phyloP scores from a whole-genome alignment of 2,888 invertebrate genomes.

The Pelosia muscerda region DNA sequence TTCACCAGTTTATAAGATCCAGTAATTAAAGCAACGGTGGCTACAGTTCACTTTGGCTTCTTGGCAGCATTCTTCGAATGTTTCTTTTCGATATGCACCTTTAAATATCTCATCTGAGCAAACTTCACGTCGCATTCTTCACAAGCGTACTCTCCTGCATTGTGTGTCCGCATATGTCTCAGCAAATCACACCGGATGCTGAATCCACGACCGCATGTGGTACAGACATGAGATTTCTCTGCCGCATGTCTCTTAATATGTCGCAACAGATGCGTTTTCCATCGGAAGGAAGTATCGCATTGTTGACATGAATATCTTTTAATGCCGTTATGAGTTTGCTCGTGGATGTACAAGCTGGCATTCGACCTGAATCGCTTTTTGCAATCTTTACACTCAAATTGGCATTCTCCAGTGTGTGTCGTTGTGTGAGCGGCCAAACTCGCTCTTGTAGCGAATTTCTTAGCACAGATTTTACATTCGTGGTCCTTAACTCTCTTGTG shows the following conservation, averaged over 20 bases:
- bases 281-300: slow-evolving; percentile 78
- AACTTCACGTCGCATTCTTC: slow-evolving; percentile 77
- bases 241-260: slow-evolving; percentile 79
- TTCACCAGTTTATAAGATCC: background rate
- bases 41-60: background rate
- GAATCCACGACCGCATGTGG: slow-evolving; percentile 81
- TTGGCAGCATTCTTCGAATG: slow-evolving; percentile 43
- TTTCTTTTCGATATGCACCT: slow-evolving; percentile 75
- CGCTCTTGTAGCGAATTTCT: slow-evolving; percentile 77
- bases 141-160: slow-evolving; percentile 73
- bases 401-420: slow-evolving; percentile 76
- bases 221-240: slow-evolving; percentile 73
- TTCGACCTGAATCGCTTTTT: slow-evolving; percentile 80
- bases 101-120: slow-evolving; percentile 84
- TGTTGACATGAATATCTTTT: slow-evolving; percentile 55
- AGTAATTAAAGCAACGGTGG: background rate
- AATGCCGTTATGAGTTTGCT: slow-evolving; percentile 66
- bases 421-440: slow-evolving; percentile 78
- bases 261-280: slow-evolving; percentile 76
- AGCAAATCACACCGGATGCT: slow-evolving; percentile 77
- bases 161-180: slow-evolving; percentile 83
- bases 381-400: slow-evolving; percentile 78
- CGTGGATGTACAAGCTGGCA: slow-evolving; percentile 83
- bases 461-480: slow-evolving; percentile 81
- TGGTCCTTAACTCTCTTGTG: slow-evolving; percentile 79